Percentiles rank a stretch among this genome's conserved stretches.
These are phyloP conservation scores for Hirtodrosophila alboralis DNA, from an alignment of 2,888 invertebrate genomes.

Conservation along the genomic window DNA sequence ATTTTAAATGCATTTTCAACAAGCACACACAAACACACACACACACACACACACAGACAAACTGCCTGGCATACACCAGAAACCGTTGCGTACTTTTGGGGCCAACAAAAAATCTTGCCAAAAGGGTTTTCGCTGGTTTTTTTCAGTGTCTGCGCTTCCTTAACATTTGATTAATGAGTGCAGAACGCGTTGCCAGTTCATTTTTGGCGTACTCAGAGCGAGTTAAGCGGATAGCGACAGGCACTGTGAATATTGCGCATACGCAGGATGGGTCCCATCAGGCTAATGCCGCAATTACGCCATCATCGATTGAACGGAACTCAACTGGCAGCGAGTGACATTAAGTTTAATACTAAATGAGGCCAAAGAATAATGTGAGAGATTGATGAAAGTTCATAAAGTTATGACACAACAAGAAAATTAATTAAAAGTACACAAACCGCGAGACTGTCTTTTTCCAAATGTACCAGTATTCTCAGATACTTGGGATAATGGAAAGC, in stretches of 20 bases:
- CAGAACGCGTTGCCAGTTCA: conserved; percentile 67
- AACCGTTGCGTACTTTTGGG: conserved; percentile 55
- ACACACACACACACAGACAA: conserved; percentile 6
- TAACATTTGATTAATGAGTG: conserved; percentile 79
- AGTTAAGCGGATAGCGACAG: conserved; percentile 30
- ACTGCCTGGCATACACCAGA: conserved; percentile 18
- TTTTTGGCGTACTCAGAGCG: conserved; percentile 52
- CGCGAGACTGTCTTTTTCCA: too few relatives aligned
- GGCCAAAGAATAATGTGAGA: not conserved
- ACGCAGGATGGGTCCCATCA: conserved; percentile 47
- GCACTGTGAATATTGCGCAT: conserved; percentile 60
- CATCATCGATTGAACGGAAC: conserved; percentile 45
- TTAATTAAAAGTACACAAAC: conserved; percentile 42
- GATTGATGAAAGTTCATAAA: conserved; percentile 29
- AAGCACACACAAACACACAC: conserved; percentile 41
- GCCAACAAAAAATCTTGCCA: conserved; percentile 58
- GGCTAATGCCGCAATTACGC: conserved; percentile 44
- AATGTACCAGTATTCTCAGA: too few relatives aligned
- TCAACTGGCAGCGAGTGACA: conserved; percentile 9
- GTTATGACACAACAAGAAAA: conserved; percentile 49
- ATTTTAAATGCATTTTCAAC: conserved; percentile 79
- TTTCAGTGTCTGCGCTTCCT: conserved; percentile 59
- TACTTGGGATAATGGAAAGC: too few relatives aligned
- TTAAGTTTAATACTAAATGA: conserved; percentile 18
- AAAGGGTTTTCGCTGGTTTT: conserved; percentile 40